These are phyloP conservation scores for Apocheima hispidaria DNA, from an alignment of 2,888 invertebrate species.

Conservation along the genomic window DNA sequence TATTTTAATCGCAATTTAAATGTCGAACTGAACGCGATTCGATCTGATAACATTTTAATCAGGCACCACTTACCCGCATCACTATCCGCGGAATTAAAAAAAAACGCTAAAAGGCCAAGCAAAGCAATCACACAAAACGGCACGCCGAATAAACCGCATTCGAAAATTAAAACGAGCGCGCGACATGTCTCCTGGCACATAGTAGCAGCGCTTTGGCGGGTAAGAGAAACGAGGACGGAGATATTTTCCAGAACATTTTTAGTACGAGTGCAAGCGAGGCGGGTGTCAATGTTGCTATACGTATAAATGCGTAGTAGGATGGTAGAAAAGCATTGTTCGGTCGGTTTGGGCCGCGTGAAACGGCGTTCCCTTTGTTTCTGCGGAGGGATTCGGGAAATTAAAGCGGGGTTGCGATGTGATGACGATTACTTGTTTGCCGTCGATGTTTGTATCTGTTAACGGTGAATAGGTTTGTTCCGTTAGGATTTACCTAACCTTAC, in stretches of 20 bases:
- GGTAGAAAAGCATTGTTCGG: constrained; percentile 76
- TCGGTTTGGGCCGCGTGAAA: constrained; percentile 84
- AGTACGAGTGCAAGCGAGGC: constrained; percentile 61
- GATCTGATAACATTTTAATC: constrained; percentile 34
- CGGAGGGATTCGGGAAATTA: constrained; percentile 82
- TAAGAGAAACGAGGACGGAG: constrained; percentile 32
- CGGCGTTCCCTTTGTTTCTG: constrained; percentile 77
- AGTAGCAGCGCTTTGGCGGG: constrained; percentile 67
- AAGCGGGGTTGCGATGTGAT: constrained; percentile 76
- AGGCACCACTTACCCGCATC: constrained; percentile 38
- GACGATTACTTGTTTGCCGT: constrained; percentile 77
- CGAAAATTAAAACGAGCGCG: constrained; percentile 82
- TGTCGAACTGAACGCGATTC: constrained; percentile 13
- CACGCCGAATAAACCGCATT: constrained; percentile 79
- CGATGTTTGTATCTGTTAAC: constrained; percentile 48
- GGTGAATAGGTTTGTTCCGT: constrained; percentile 26
- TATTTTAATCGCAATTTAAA: constrained; percentile 15
- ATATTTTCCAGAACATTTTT: constrained; percentile 17
- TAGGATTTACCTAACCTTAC: constrained; percentile 10
- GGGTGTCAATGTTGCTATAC: constrained; percentile 65
- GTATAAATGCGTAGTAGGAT: constrained; percentile 67
- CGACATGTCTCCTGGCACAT: constrained; percentile 67
- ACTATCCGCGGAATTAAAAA: constrained; percentile 46
- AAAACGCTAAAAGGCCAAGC: constrained; percentile 57
- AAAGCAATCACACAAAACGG: constrained; percentile 66